Percentiles rank a stretch among this genome's conserved stretches.
Evolutionary conservation across 2,888 invertebrate species (phyloP).

Genomic region (Rapana venosa): DNA sequence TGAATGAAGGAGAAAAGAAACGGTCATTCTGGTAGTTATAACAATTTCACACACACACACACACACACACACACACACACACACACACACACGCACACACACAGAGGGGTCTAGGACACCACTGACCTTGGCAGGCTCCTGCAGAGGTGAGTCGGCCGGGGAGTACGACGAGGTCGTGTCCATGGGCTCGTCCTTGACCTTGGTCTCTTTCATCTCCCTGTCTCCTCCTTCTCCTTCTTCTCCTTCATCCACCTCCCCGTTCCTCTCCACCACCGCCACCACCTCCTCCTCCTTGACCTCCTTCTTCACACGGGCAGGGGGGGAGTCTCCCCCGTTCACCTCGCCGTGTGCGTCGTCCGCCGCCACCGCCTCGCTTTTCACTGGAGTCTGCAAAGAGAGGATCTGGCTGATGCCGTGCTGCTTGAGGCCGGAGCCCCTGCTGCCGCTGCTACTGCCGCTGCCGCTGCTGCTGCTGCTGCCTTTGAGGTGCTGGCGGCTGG

Average conservation of each 20-base stretch:
- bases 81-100: neutral
- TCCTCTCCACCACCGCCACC: neutral
- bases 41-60: too few species aligned
- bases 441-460: neutral
- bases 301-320: neutral
- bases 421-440: slow-evolving; percentile 36
- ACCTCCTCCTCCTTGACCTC: neutral
- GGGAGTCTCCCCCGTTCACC: neutral
- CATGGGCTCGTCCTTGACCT: slow-evolving; percentile 44
- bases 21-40: too few species aligned
- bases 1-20: too few species aligned
- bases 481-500: slow-evolving; percentile 49
- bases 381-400: slow-evolving; percentile 65
- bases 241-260: neutral
- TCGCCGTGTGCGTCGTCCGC: neutral
- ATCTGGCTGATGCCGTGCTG: slow-evolving; percentile 60
- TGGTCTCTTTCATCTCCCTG: neutral
- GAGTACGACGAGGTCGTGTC: slow-evolving; percentile 32
- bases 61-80: neutral
- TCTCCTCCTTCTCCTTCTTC: neutral
- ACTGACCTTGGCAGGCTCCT: slow-evolving; percentile 34
- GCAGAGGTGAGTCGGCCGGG: slow-evolving; percentile 32
- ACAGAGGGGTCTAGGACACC: neutral
- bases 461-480: slow-evolving; percentile 13
- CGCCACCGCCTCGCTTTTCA: slow-evolving; percentile 39